Evolutionary conservation across 1,140 invertebrate genomes (phyloP), one percentile per base, ranked within the genome.

Genomic region (Apis florea): DNA sequence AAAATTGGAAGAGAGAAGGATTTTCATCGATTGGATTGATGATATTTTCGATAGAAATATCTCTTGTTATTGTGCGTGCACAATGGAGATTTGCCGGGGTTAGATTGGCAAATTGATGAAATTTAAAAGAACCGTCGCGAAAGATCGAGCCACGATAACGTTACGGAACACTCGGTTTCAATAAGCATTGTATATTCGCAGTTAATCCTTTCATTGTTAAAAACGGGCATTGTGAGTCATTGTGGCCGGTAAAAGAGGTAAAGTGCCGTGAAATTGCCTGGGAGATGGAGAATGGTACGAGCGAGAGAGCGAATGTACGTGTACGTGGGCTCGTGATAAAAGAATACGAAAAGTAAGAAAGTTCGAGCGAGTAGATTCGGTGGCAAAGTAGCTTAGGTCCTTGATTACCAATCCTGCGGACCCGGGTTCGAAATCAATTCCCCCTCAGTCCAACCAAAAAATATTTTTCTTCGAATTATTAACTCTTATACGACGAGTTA

Each of bases 141-240:
- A 24, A 49, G 58, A 56, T 74, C 19, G 10, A 19, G 47, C 9
- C 6, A 51, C 72, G 54, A 74, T 40, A 58, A 11, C 21, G 10
- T 61, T 68, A 47, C n/a, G 21, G 40, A n/a, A 47, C 21, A 21
- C 54, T 15, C 17, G 19, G 51, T 40, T 72, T 72, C 70, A 58
- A 58, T 72, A n/a, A 61, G 56, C 58, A 63, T 61, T 51, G 72
- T 74, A 24, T 24, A 47, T 11, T 11, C 15, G 40, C 10, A 2
- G 70, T 72, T 61, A 49, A 74, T 74, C 72, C 58, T 24, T 31
- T 71, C 53, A 56, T 71, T 49, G 72, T 59, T 61, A 61, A 74
- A 58, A 74, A 63, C 56, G 21, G 11, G 19, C 19, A 72, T 59
- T 24, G 40, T 47, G 26, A 59, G 58, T 72, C 56, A 72, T 72